These are phyloP conservation scores for Melopsittacus undulatus DNA, from an alignment of 2,797 vertebrate species.

Conservation along the genomic window DNA sequence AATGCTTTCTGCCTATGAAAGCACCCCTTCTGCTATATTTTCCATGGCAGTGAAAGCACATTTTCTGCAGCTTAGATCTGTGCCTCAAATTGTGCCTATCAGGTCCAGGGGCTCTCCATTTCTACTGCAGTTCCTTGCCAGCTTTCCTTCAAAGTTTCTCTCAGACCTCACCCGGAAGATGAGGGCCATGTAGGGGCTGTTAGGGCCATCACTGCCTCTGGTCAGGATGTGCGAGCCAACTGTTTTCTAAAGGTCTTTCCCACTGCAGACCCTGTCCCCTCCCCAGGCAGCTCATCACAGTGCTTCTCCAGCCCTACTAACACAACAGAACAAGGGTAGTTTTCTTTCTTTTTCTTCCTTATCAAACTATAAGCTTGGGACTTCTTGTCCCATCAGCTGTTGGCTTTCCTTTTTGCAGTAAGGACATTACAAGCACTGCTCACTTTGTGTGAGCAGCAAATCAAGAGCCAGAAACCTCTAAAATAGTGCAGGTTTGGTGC, in stretches of 20 bases:
- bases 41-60: not conserved
- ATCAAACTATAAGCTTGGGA: not conserved
- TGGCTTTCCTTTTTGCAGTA: not conserved
- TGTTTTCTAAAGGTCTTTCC: not conserved
- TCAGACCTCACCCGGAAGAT: not conserved
- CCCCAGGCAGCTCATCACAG: not conserved
- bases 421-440: not conserved
- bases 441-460: not conserved
- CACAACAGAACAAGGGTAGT: fast-evolving
- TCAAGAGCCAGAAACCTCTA: not conserved
- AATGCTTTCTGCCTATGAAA: not conserved
- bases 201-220: not conserved
- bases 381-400: not conserved
- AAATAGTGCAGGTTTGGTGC: not conserved
- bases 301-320: not conserved
- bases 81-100: not conserved
- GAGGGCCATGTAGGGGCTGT: not conserved
- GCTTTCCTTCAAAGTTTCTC: not conserved
- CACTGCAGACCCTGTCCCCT: not conserved
- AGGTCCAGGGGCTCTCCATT: not conserved
- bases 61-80: not conserved
- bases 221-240: not conserved
- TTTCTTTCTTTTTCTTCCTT: not conserved
- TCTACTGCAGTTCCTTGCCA: not conserved
- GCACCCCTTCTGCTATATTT: not conserved